Percentiles rank a stretch among this genome's conserved stretches.
These are phyloP conservation scores for Rhyacichthys aspro DNA, from an alignment of 2,797 vertebrate genomes.

Conservation along the genomic window DNA sequence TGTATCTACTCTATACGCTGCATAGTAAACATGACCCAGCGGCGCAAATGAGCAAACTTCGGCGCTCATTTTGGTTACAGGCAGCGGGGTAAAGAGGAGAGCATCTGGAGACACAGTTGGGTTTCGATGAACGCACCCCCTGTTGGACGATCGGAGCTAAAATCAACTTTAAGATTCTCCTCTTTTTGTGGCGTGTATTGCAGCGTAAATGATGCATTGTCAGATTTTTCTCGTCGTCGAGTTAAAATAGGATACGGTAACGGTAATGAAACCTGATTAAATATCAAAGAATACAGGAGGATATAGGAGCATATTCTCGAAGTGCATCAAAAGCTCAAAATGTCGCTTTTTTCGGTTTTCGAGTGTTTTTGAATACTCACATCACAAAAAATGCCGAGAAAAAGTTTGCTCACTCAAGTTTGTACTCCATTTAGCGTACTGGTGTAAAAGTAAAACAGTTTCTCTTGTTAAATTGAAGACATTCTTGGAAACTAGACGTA, in stretches of 20 bases:
- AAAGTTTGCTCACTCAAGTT: too few species aligned
- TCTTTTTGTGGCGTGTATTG: neutral
- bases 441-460: too few species aligned
- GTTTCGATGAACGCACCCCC: slow-evolving; percentile 54
- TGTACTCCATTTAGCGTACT: too few species aligned
- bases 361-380: too few species aligned
- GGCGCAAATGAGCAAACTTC: slow-evolving; percentile 40
- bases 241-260: too few species aligned
- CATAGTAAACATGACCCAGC: slow-evolving; percentile 57
- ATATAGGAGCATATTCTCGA: too few species aligned
- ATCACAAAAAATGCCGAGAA: too few species aligned
- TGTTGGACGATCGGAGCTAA: slow-evolving; percentile 23
- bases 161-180: slow-evolving; percentile 28
- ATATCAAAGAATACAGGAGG: too few species aligned
- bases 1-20: slow-evolving; percentile 37
- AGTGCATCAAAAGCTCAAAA: too few species aligned
- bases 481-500: slow-evolving; percentile 4
- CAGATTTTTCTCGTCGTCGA: slow-evolving; percentile 8
- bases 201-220: neutral
- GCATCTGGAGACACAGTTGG: slow-evolving; percentile 56
- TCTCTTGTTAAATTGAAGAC: slow-evolving; percentile 1
- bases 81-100: slow-evolving; percentile 32
- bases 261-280: too few species aligned
- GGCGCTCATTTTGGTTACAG: slow-evolving; percentile 45
- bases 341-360: too few species aligned